Base-by-base conservation (phyloP, 2,888 invertebrate species). In the Scotopteryx bipunctaria region DNA sequence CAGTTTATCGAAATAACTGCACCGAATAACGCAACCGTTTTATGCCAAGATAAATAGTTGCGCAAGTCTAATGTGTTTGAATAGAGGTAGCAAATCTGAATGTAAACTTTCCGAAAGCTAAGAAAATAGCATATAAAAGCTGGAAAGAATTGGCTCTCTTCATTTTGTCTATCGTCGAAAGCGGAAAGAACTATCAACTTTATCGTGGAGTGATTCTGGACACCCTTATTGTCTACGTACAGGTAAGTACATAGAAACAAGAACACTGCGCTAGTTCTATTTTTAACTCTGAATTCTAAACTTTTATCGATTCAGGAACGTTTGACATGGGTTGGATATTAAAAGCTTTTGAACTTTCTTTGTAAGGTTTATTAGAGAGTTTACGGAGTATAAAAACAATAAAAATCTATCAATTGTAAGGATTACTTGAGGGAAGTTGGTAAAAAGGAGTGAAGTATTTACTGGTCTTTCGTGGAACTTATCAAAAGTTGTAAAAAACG, bases 111-210 rank as follows among this genome's bases (percentile, higher is more conserved):
- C 72, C 79, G 76, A 75, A 75, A 76, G 76, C 75, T 78, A 79
- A 81, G 81, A 79, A 83, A 83, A 81, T 78, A 76, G 75, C 65
- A 73, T 76, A 81, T 83, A 84, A 88, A 86, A 81, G 81, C 80
- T 77, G 75, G 75, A 78, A 83, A 82, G 83, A 86, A 86, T 85
- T 86, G 86, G 84, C 82, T 81, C 69, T 85, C 81, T 81, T 86
- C 86, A 88, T 90, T 88, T 84, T 83, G 80, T 80, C 86, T 76
- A 87, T 89, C 89, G 87, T 83, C 83, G 85, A 87, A 86, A 83
- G 76, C 81, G 74, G 78, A 76, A 82, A 78, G 80, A 86, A 87
- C 86, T 87, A 86, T 86, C 85, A 84, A 87, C 73, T 86, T 82
- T 80, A 80, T 76, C 77, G 83, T 76, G 73, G 72, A 73, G 76